These are phyloP conservation scores for Ennomos quercinarius DNA, from an alignment of 2,888 invertebrate species.

Conservation along the genomic window DNA sequence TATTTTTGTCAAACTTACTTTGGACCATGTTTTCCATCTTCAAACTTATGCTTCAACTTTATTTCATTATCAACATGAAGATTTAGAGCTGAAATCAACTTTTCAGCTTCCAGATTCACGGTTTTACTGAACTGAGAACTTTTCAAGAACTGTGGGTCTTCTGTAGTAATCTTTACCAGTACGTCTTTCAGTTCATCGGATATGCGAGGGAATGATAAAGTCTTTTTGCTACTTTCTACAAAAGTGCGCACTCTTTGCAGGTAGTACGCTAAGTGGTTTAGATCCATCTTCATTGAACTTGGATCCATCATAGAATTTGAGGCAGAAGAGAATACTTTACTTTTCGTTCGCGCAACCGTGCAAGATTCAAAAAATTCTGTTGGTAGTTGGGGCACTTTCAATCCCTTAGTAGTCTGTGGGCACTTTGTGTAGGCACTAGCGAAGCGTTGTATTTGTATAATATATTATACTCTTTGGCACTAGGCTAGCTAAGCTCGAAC, in stretches of 20 bases:
- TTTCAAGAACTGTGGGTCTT: constrained; percentile 37
- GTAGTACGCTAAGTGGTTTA: constrained; percentile 35
- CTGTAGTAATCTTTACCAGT: constrained; percentile 42
- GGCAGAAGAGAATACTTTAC: no score
- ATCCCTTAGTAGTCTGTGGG: no score
- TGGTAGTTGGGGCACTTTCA: no score
- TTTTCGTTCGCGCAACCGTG: no score
- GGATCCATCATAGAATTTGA: no score
- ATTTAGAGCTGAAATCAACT: constrained; percentile 42
- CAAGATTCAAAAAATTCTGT: no score
- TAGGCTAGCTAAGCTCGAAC: no score
- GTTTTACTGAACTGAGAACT: constrained; percentile 27
- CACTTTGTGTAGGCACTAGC: no score
- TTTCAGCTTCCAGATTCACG: constrained; percentile 28
- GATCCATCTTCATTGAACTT: background rate
- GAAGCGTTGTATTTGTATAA: no score
- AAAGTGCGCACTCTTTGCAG: constrained; percentile 41
- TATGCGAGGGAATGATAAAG: constrained; percentile 42
- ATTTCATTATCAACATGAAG: background rate
- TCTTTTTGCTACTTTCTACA: constrained; percentile 38
- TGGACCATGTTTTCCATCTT: constrained; percentile 28
- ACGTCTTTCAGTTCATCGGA: constrained; percentile 41
- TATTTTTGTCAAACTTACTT: constrained; percentile 32
- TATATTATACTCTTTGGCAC: no score
- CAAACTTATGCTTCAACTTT: constrained; percentile 37